These are phyloP conservation scores for Falcaria lacertinaria DNA, from an alignment of 2,888 invertebrate genomes.

Conservation along the genomic window DNA sequence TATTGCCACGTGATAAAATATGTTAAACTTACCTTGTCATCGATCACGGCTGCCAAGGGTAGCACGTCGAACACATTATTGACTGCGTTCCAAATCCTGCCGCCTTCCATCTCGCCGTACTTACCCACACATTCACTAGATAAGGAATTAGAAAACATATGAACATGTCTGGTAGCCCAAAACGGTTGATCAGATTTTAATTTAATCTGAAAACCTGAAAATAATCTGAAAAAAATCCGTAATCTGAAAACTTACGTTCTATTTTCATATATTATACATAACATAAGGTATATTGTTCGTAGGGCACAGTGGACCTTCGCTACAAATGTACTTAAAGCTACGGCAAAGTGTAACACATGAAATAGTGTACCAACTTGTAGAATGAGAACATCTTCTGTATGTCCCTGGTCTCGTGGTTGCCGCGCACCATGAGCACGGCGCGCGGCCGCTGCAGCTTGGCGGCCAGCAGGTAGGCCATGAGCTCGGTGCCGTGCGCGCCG, in stretches of 20 bases:
- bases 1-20: too few species aligned
- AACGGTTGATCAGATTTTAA: too few species aligned
- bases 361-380: too few species aligned
- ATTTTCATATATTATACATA: too few species aligned
- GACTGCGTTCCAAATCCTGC: slow-evolving; percentile 83
- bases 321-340: too few species aligned
- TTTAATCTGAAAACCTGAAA: too few species aligned
- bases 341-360: too few species aligned
- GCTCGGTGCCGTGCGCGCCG: slow-evolving; percentile 84
- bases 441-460: slow-evolving; percentile 84
- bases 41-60: slow-evolving; percentile 87
- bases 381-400: slow-evolving; percentile 88
- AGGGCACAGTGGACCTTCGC: too few species aligned
- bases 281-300: too few species aligned
- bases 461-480: slow-evolving; percentile 84
- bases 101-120: slow-evolving; percentile 83
- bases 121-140: slow-evolving; percentile 83
- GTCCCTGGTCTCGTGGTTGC: slow-evolving; percentile 87
- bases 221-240: too few species aligned
- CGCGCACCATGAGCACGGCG: slow-evolving; percentile 82
- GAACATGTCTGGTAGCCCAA: too few species aligned
- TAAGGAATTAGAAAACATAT: slow-evolving; percentile 3
- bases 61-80: slow-evolving; percentile 86
- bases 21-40: slow-evolving; percentile 75
- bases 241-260: too few species aligned